A percentile compares a stretch with the other conserved stretches of the same genome.
phyloP scores from a whole-genome alignment of 2,797 vertebrate species.

The Phoeniculus purpureus region DNA sequence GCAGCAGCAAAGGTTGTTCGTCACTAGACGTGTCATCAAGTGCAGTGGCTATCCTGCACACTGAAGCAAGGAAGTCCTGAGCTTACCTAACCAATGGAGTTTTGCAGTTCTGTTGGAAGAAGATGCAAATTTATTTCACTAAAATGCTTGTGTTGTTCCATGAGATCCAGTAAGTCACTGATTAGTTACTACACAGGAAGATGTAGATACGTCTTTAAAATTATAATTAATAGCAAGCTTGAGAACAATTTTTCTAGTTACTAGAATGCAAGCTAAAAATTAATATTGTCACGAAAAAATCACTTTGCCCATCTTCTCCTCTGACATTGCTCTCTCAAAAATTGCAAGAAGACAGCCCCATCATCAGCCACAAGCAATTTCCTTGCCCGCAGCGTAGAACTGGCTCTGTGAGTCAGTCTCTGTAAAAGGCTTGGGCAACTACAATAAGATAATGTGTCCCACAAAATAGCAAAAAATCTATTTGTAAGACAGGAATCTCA shows the following conservation, averaged over 20 bases:
- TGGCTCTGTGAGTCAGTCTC: fast-evolving
- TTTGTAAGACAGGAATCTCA: background rate
- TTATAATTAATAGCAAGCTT: background rate
- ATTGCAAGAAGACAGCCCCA: background rate
- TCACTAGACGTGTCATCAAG: background rate
- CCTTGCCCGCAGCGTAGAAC: background rate
- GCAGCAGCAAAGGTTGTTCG: background rate
- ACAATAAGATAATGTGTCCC: background rate
- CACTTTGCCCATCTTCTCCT: background rate
- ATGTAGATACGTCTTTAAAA: background rate
- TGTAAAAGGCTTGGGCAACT: background rate
- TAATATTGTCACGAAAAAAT: background rate
- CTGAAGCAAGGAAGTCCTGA: background rate
- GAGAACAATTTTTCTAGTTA: background rate
- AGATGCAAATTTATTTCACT: background rate
- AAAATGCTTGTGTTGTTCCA: background rate
- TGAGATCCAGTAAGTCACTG: background rate
- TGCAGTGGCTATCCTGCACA: background rate
- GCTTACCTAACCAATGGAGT: background rate
- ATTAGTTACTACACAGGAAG: background rate
- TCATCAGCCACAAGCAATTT: background rate
- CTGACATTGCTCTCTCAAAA: slow-evolving; percentile 11
- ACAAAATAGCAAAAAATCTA: background rate
- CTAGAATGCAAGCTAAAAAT: slow-evolving; percentile 32
- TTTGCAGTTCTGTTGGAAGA: background rate